Conservation (phyloP, 1,140 invertebrate genomes). For the Phenacoccus solenopsis region DNA sequence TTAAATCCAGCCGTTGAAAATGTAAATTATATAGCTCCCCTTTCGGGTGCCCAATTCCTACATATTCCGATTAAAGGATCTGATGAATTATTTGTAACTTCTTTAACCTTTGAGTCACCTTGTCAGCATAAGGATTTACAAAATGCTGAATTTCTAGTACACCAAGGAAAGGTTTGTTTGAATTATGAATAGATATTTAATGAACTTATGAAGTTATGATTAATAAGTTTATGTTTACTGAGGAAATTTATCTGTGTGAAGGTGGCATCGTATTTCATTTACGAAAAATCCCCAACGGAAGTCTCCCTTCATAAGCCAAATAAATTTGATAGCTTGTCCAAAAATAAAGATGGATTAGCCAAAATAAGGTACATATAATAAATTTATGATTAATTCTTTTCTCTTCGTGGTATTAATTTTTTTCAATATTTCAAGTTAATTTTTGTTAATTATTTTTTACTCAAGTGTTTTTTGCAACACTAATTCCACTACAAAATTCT, state of each 20-base stretch:
- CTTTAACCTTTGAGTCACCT: too few species aligned
- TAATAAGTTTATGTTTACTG: too few species aligned
- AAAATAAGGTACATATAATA: background rate
- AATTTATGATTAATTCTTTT: too few species aligned
- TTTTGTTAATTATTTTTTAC: background rate
- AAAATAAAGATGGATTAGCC: background rate
- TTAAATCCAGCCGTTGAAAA: constrained; percentile 12
- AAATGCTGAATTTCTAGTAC: too few species aligned
- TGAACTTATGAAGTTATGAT: too few species aligned
- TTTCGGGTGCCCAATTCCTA: background rate
- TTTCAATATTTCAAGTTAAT: background rate
- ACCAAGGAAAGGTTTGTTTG: too few species aligned
- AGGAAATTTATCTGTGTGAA: background rate
- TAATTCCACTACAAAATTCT: too few species aligned
- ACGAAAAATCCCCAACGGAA: background rate
- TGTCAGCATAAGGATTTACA: too few species aligned
- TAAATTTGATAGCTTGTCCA: background rate
- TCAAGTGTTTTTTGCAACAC: background rate
- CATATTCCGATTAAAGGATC: background rate
- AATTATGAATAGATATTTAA: too few species aligned
- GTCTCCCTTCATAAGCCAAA: background rate
- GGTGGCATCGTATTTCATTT: background rate
- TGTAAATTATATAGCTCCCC: constrained; percentile 26
- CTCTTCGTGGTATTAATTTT: too few species aligned
- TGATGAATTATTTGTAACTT: background rate